These are phyloP conservation scores for Matsumurasca onukii DNA, from an alignment of 1,140 invertebrate species.

Conservation along the genomic window DNA sequence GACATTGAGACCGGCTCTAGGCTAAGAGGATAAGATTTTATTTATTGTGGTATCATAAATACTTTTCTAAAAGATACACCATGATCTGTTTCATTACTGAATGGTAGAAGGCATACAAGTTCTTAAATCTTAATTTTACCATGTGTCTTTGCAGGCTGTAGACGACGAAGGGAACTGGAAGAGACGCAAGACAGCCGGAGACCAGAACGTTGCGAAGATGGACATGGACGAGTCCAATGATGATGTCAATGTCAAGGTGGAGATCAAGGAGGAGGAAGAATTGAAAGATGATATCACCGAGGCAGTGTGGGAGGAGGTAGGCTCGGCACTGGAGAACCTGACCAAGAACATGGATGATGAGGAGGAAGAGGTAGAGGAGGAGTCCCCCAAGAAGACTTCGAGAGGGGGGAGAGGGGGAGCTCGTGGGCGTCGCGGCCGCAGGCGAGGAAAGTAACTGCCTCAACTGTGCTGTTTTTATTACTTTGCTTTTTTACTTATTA, in stretches of 20 bases:
- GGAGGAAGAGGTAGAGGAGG: slow-evolving; percentile 35
- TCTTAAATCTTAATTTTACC: too few relatives aligned
- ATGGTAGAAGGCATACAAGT: too few relatives aligned
- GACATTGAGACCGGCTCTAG: too few relatives aligned
- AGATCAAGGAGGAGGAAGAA: slow-evolving; percentile 40
- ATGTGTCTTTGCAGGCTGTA: slow-evolving; percentile 29
- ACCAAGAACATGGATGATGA: neutral
- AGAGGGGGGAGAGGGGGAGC: slow-evolving; percentile 27
- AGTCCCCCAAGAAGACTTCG: slow-evolving; percentile 32
- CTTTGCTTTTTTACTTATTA: too few relatives aligned
- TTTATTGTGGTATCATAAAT: too few relatives aligned
- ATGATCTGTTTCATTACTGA: too few relatives aligned
- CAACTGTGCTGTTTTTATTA: too few relatives aligned
- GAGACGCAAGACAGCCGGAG: slow-evolving; percentile 16
- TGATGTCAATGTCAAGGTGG: too few relatives aligned
- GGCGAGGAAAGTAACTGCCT: slow-evolving; percentile 25
- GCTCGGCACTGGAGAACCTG: slow-evolving; percentile 35
- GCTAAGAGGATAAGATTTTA: too few relatives aligned
- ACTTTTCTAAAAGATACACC: too few relatives aligned
- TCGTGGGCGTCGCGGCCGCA: slow-evolving; percentile 23
- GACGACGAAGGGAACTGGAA: slow-evolving; percentile 43
- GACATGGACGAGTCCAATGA: slow-evolving; percentile 21
- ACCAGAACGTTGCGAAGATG: neutral
- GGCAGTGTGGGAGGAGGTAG: slow-evolving; percentile 46
- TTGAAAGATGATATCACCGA: slow-evolving; percentile 45